These are phyloP conservation scores for Andrena minutula DNA, from an alignment of 2,888 invertebrate genomes.

Conservation along the genomic window DNA sequence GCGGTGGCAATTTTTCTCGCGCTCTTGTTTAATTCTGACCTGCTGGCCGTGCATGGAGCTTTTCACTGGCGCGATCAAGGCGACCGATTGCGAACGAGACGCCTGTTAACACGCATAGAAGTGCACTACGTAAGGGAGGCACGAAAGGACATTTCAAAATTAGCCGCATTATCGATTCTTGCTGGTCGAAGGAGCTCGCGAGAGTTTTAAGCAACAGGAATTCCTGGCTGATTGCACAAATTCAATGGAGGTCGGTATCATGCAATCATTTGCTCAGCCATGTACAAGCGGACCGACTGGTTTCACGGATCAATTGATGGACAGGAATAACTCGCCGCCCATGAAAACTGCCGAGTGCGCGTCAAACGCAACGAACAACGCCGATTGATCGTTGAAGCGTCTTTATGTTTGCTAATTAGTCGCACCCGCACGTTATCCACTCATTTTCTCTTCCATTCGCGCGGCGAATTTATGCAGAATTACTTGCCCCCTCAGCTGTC, in stretches of 20 bases:
- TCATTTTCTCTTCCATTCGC: constrained; percentile 34
- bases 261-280: neutral
- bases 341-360: neutral
- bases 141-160: constrained; percentile 19
- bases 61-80: constrained; percentile 12
- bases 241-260: neutral
- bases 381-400: constrained; percentile 20
- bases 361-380: neutral
- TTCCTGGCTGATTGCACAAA: neutral
- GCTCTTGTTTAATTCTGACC: neutral
- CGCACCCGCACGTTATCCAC: constrained; percentile 3
- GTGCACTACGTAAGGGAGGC: neutral
- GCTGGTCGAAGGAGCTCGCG: neutral
- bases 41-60: neutral
- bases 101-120: constrained; percentile 4
- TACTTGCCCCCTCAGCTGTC: constrained; percentile 38
- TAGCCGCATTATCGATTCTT: constrained; percentile 22
- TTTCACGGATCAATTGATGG: neutral
- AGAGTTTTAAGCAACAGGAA: neutral
- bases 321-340: neutral
- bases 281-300: neutral
- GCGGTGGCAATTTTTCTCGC: constrained; percentile 12
- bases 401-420: constrained; percentile 24
- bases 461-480: constrained; percentile 37
- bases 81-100: constrained; percentile 15